Evolutionary conservation across 2,888 invertebrate genomes (phyloP), one percentile per base, ranked within the genome.

Genomic region (Drosophila robusta): DNA sequence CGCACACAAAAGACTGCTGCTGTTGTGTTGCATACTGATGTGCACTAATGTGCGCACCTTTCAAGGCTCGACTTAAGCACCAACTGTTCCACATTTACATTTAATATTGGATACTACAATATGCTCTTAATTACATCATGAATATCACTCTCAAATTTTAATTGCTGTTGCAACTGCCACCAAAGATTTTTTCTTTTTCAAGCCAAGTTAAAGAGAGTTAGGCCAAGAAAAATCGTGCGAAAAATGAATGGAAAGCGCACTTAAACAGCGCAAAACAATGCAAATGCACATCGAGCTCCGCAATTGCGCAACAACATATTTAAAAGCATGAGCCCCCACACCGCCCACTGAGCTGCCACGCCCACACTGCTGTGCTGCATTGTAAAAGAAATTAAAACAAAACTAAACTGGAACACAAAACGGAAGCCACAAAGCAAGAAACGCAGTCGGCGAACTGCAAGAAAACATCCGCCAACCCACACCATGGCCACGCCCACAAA

Each of bases 11-110:
- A 57, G 14, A 41, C 42, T 54, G 58, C 29, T 41, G 39, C 66
- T 34, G 34, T 58, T 52, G 61, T 45, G 58, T 47, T 76, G 81
- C 80, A 80, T 75, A 78, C 80, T 78, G 67, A 75, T 70, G 83
- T 26, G 60, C 63, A 41, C 45, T 46, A 62, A 63, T 52, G 45
- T 39, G 14, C 12, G 44, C 36, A 38, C 9, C 22, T 51, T 24
- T 52, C 38, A 45, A 36, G 38, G 24, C 26, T 56, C 7, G 22
- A 22, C 29, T 51, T 16, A 6, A 18, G 41, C 11, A 26, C 14
- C 16, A 46, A 29, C 4, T 18, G 8, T 36, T 18, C 8, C 49
- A 18, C 22, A 16, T 47, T 54, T 22, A 6, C 5, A n/a, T 24
- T 8, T 6, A 26, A 6, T 8, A 8, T n/a, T 16, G 16, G 34